phyloP scores from a whole-genome alignment of 2,113 vertebrate species.

The Ondatra zibethicus region DNA sequence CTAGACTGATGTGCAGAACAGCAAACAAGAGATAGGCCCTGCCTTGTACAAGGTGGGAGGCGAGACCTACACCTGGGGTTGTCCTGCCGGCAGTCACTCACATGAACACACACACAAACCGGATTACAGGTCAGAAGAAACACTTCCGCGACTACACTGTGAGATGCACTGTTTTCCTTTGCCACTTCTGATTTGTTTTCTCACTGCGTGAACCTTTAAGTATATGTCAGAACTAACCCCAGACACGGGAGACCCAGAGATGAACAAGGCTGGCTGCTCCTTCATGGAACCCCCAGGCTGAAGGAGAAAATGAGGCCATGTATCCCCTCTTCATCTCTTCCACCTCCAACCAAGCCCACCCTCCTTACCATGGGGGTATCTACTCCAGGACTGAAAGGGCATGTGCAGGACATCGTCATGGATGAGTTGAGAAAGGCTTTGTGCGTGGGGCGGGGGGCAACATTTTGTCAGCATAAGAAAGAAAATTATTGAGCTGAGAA shows the following conservation, averaged over 20 bases:
- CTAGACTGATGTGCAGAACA: neutral
- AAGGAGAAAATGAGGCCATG: neutral
- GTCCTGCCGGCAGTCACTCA: neutral
- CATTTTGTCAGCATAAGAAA: neutral
- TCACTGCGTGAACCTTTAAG: neutral
- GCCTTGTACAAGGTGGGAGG: neutral
- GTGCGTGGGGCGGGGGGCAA: too few species aligned
- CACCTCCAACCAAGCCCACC: neutral
- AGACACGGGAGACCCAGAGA: neutral
- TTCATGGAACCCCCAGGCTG: neutral
- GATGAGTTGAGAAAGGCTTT: neutral
- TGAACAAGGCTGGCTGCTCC: neutral
- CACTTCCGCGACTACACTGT: neutral
- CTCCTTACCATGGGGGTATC: neutral
- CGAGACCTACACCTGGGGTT: neutral
- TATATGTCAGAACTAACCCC: neutral
- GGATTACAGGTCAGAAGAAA: neutral
- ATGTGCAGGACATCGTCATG: too few species aligned
- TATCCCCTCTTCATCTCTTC: too few species aligned
- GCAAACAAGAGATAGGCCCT: neutral
- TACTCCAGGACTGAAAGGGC: neutral
- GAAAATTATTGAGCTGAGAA: constrained; percentile 10
- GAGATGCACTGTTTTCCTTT: neutral
- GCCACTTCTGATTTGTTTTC: neutral
- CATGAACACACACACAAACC: neutral